Evolutionary conservation across 37 sponge, comb jelly and placozoan genomes (phyloP), one percentile per base, ranked within the genome.

Genomic region (Cliona cf. orientalis): DNA sequence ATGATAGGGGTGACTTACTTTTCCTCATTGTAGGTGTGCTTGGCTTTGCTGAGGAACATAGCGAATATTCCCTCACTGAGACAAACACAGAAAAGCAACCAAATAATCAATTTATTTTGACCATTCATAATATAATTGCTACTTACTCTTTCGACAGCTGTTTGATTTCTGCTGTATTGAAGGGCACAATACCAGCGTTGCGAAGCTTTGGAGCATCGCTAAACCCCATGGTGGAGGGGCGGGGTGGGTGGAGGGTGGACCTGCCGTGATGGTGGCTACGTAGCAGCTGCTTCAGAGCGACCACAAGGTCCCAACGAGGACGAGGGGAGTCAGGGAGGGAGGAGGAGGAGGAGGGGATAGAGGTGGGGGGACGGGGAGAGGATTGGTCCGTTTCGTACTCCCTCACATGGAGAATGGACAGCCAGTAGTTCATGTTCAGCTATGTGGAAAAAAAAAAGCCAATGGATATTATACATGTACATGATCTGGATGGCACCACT

Each of bases 231-330:
- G 80, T 80, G 35, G 83, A 56, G 2, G 83, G 91, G 11, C 42
- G 81, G 33, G 83, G 87, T 6, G 19, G 26, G 68, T 35, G 25
- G 64, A 68, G 68, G 74, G 71, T 28, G 74, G 62, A 23, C 26
- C 23, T 40, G 12, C 38, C 70, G 21, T 31, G 68, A 21, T 59
- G 91, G 49, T 67, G 81, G n/a, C 34, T 66, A 14, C 91, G 43
- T 1, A 91, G 79, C 21, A 80, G 77, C 79, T 86, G 85, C 71
- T 91, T 91, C 46, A 86, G 75, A 25, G 87, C 49, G 32, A 91
- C 91, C 9, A 82, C 71, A 23, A 91, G 73, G 11, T 77, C 78
- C 91, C 91, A 91, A 58, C 76, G 76, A 22, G 82, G 78, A 2
- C 53, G 45, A 26, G 89, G 87, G 5, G 80, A 74, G 53, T 42